Base-by-base conservation (phyloP, 2,888 invertebrate genomes). In the Mythimna lalbum region DNA sequence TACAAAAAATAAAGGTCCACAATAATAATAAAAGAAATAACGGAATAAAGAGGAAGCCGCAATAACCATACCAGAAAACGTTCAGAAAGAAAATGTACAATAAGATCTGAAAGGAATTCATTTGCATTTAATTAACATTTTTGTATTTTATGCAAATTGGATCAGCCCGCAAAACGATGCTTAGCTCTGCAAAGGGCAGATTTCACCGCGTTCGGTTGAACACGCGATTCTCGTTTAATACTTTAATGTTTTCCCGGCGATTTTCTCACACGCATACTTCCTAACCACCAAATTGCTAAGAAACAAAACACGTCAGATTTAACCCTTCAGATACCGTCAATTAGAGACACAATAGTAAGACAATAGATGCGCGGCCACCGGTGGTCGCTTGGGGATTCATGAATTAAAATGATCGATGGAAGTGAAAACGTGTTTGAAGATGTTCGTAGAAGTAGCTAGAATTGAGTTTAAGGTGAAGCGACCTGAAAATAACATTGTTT, bases 181-280 rank as follows among this genome's bases (percentile, higher is more conserved):
- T 65, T 50, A 63, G 57, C 67, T 71, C 63, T 53, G 69, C 60
- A 69, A 86, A 84, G 83, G 81, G 84, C 84, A 77, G 76, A 66
- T 85, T 84, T 84, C 84, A 78, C 86, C 52, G 60, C 62, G 69
- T 69, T 71, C 63, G 9, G 43, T 56, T 68, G 31, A 72, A 69
- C 86, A 84, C 76, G 86, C 83, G 69, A 85, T 71, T 63, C 27
- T 55, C 33, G 53, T 73, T 70, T 60, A 74, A 59, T 59, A 43
- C 69, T 75, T 85, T 83, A 74, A 59, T 59, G 49, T 70, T 75
- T 85, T 83, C 74, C 86, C 69, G 69, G 53, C 61, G 52, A 69
- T 76, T 81, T 73, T 74, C 59, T 74, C 23, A 66, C 86, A 85
- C 83, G 86, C 83, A 69, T 63, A 55, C 60, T 66, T 67, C 63